Conservation (phyloP, 30 jellyfish, hydroid and myxozoan species). For the Nemopilema nomurai region DNA sequence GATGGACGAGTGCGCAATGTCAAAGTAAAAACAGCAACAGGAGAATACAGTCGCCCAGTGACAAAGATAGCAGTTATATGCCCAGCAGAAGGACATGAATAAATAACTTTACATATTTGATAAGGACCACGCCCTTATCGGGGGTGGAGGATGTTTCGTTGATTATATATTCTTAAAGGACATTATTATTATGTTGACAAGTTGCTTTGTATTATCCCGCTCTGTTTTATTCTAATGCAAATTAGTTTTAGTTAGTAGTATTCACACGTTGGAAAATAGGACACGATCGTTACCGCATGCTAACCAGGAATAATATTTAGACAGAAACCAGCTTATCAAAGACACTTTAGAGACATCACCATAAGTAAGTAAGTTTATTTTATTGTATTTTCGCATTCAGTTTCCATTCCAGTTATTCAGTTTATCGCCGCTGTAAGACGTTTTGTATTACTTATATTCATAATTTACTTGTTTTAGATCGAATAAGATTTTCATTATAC, state of each 20-base stretch:
- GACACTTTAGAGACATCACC: not conserved
- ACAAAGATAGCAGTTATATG: slow-evolving; percentile 67
- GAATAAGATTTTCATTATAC: too few relatives aligned
- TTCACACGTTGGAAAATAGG: not conserved
- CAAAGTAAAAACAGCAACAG: slow-evolving; percentile 56
- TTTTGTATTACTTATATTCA: too few relatives aligned
- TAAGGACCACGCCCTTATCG: slow-evolving; percentile 38
- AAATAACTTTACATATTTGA: slow-evolving; percentile 24
- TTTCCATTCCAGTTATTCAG: not conserved
- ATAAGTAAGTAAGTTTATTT: not conserved
- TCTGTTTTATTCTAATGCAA: slow-evolving; percentile 3
- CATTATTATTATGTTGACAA: slow-evolving; percentile 15
- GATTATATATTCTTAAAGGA: slow-evolving; percentile 9
- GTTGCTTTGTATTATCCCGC: slow-evolving; percentile 13
- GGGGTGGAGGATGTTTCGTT: slow-evolving; percentile 72
- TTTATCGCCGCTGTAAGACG: not conserved
- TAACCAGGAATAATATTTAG: not conserved
- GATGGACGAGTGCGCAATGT: slow-evolving; percentile 72
- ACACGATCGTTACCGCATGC: not conserved
- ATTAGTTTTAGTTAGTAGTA: not conserved
- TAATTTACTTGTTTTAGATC: too few relatives aligned
- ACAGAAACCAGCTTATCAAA: not conserved
- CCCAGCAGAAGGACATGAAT: slow-evolving; percentile 27
- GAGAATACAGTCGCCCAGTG: slow-evolving; percentile 66
- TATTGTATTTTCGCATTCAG: not conserved